Base-by-base conservation (phyloP, 1,140 invertebrate genomes). In the Campoletis sonorensis region DNA sequence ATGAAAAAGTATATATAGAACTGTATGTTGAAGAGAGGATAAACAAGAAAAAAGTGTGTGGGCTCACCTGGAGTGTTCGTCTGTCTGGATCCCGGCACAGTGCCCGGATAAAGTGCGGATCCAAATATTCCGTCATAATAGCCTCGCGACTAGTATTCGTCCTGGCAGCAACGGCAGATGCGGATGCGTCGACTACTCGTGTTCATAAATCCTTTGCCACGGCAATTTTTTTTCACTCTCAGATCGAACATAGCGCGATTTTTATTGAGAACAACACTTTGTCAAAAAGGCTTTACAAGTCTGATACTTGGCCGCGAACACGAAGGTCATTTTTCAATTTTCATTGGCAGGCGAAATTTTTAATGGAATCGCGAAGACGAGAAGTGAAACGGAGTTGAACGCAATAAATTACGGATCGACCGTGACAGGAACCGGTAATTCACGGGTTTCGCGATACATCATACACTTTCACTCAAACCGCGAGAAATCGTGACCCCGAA, bases 31-130 rank as follows among this genome's bases (percentile, higher is more conserved):
- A 18, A 8, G 51, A 1, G 40, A 45, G 11, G 40, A 8, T 67
- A 23, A 67, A 67, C 30, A 70, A 70, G 33, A 4, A 75, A 58
- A 54, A 58, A 58, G n/a, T 21, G 21, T 13, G n/a, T 40, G 54
- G 37, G 82, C 89, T 92, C 84, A 94, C 93, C 89, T 94, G 92
- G 85, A 94, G 91, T 76, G 93, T 94, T 67, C 94, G 92, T 85
- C 93, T 92, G 83, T 94, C 93, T 71, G 94, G 94, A 86, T 94
- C 94, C 80, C 93, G 93, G 85, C 93, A 92, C 30, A 95, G 92
- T 80, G 94, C 93, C 83, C 93, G 92, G 70, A 95, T 89, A 86
- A 95, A 95, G 89, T 94, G 93, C 75, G 93, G 93, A 88, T 95
- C 94, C 90, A 94, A 93, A 88, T 94, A 91, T 84, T 91, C 90